These are phyloP conservation scores for Punctoribates punctum DNA, from an alignment of 2,888 invertebrate genomes.

Conservation along the genomic window DNA sequence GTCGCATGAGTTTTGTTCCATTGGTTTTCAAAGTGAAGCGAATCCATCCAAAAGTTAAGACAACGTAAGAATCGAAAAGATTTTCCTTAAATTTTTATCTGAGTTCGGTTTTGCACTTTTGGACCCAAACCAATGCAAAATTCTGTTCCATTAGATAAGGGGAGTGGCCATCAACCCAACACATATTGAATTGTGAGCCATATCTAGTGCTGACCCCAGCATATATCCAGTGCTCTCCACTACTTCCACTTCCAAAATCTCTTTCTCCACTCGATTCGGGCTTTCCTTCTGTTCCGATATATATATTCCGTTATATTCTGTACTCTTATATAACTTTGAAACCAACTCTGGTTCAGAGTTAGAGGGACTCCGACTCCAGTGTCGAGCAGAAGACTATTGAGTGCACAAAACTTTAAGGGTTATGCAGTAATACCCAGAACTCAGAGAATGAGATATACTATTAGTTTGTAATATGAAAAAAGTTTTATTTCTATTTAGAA, in stretches of 20 bases:
- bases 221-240: background rate
- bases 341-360: background rate
- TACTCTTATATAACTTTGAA: constrained; percentile 9
- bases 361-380: constrained; percentile 2
- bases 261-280: background rate
- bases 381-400: background rate
- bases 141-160: constrained; percentile 8
- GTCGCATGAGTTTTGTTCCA: constrained; percentile 10
- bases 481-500: background rate
- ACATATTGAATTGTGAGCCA: constrained; percentile 7
- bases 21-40: background rate
- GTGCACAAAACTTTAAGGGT: too few species aligned
- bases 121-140: constrained; percentile 21
- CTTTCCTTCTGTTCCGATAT: constrained; percentile 1
- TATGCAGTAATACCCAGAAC: too few species aligned
- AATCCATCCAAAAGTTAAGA: background rate
- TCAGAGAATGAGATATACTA: background rate
- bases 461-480: constrained; percentile 2
- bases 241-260: constrained; percentile 14
- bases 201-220: constrained; percentile 29
- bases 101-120: constrained; percentile 1
- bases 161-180: constrained; percentile 8
- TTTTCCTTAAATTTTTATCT: background rate
- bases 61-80: constrained; percentile 14
- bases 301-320: background rate